Percentiles rank a stretch among this genome's conserved stretches.
Evolutionary conservation across 2,888 invertebrate genomes (phyloP).

Genomic region (Acleris literana): DNA sequence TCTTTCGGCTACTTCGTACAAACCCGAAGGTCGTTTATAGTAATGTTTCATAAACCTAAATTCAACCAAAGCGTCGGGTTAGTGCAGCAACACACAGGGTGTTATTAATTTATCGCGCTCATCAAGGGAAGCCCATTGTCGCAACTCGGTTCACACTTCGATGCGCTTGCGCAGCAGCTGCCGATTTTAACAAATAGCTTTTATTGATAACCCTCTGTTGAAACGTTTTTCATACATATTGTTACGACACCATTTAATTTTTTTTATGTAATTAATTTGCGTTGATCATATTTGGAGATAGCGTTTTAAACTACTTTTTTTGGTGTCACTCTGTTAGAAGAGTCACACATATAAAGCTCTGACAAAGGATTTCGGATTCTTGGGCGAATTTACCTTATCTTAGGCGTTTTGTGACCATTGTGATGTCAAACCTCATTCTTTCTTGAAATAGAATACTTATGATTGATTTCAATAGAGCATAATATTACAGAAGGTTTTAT

Average conservation of each 20-base stretch:
- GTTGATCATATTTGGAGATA: conserved; percentile 18
- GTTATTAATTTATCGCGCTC: conserved; percentile 69
- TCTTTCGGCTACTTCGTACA: too few species aligned
- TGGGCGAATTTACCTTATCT: too few species aligned
- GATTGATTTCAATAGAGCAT: too few species aligned
- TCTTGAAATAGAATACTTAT: too few species aligned
- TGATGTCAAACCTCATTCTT: too few species aligned
- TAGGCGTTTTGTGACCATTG: too few species aligned
- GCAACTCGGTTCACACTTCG: conserved; percentile 64
- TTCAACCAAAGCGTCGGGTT: neutral
- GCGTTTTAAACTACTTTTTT: conserved; percentile 7
- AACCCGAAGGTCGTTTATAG: too few species aligned
- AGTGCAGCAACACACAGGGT: conserved; percentile 35
- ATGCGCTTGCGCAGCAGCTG: conserved; percentile 70
- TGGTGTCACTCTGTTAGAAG: neutral
- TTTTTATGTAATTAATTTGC: conserved; percentile 29
- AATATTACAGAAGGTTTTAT: too few species aligned
- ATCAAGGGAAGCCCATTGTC: conserved; percentile 72
- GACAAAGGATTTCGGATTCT: too few species aligned
- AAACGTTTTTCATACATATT: conserved; percentile 42
- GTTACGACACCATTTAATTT: conserved; percentile 40
- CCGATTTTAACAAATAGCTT: conserved; percentile 68
- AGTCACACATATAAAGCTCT: neutral
- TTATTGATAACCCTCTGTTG: conserved; percentile 62
- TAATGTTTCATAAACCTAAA: neutral